phyloP scores from a whole-genome alignment of 2,113 vertebrate species.

The Xenopus tropicalis region UCB_Xtro_10.0 CM004443.2:76341501-76342000 shows the following conservation, averaged over 20 bases:
- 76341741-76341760: conserved; percentile 8
- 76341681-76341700: background rate
- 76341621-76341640: background rate
- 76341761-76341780: conserved; percentile 3
- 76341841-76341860: conserved; percentile 27
- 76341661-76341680: background rate
- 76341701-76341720: conserved; percentile 8
- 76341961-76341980: background rate
- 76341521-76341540: too few relatives aligned
- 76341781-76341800: background rate
- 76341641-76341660: background rate
- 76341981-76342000: conserved; percentile 1
- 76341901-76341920: background rate
- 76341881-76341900: conserved; percentile 18
- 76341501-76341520: too few relatives aligned
- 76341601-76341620: background rate
- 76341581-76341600: too few relatives aligned
- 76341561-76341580: too few relatives aligned
- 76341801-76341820: background rate
- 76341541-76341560: too few relatives aligned
- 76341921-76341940: conserved; percentile 2
- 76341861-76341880: conserved; percentile 12
- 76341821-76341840: conserved; percentile 20
- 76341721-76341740: conserved; percentile 11
- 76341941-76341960: background rate